Conservation (phyloP, 2,113 vertebrate species). For the Perca flavescens region DNA sequence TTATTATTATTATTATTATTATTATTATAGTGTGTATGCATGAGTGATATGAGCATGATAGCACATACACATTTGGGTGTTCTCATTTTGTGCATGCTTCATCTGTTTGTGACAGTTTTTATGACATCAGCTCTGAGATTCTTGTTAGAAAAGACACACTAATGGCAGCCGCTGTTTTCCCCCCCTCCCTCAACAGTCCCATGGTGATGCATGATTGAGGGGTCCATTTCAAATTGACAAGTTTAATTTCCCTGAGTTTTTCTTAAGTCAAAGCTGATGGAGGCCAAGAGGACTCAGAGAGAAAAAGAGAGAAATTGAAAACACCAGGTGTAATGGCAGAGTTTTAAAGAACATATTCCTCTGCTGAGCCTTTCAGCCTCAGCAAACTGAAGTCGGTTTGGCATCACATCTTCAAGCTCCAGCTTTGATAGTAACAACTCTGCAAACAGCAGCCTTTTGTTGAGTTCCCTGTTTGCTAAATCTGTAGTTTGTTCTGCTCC, state of each 20-base stretch:
- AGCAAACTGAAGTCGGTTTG: constrained; percentile 50
- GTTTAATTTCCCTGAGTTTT: constrained; percentile 54
- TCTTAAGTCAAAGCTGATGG: constrained; percentile 7
- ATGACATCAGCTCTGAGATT: constrained; percentile 57
- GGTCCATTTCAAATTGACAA: constrained; percentile 58
- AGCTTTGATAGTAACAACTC: constrained; percentile 54
- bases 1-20: not conserved
- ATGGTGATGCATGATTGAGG: constrained; percentile 40
- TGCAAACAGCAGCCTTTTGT: constrained; percentile 50
- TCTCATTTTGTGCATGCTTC: constrained; percentile 13
- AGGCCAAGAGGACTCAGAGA: constrained; percentile 37
- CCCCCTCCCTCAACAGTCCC: constrained; percentile 26
- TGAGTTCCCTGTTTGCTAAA: constrained; percentile 16
- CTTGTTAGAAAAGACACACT: constrained; percentile 1
- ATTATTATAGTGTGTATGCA: not conserved
- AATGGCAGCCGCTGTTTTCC: constrained; percentile 45
- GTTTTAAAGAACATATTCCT: constrained; percentile 43
- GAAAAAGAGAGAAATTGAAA: constrained; percentile 54
- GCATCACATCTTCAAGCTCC: constrained; percentile 18
- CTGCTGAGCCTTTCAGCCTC: constrained; percentile 34
- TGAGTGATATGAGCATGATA: not conserved
- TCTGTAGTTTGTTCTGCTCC: constrained; percentile 30
- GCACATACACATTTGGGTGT: not conserved
- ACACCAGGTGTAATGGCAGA: constrained; percentile 53
- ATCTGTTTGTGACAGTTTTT: constrained; percentile 36